Evolutionary conservation across 2,888 invertebrate genomes (phyloP), one percentile per base, ranked within the genome.

Genomic region (Harpalus rufipes): DNA sequence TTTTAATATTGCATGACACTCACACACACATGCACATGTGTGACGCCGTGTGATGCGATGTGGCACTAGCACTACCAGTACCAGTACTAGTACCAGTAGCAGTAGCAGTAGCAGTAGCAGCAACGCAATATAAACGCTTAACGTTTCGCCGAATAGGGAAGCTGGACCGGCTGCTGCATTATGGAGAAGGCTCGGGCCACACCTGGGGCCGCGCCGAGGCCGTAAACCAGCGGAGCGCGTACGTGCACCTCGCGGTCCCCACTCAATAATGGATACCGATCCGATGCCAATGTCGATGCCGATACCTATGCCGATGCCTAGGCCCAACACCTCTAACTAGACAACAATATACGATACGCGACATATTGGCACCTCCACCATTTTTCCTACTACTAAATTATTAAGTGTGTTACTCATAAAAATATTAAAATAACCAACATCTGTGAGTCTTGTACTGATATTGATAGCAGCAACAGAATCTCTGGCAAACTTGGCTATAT

Each of bases 241-340:
- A 87, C 87, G 86, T 87, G 87, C 84, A 86, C 85, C 59, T 79
- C 81, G 81, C 85, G 86, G 87, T 87, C 86, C 86, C 86, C 87
- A 82, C 86, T 88, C 86, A 87, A 88, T 88, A 87, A 88, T 88
- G 86, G 86, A 88, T 88, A 87, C 87, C 86, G 82, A 68, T n/a
- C 63, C 76, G 72, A 68, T 81, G 32, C 65, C 63, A 14, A 61
- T 18, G 61, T 61, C 74, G 18, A 16, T n/a, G 51, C 59, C 72
- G 16, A 32, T n/a, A n/a, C n/a, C n/a, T n/a, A 44, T 51, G 84
- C 81, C 63, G 14, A 61, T 18, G 41, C 76, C 74, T 58, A 18
- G 18, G 56, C 39, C 74, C 41, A 32, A 21, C 63, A 78, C 61
- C 58, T 68, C 58, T 68, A 32, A 32, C 32, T 32, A 32, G 5